These are phyloP conservation scores for Capitella teleta DNA, from an alignment of 1,140 invertebrate genomes.

Conservation along the genomic window DNA sequence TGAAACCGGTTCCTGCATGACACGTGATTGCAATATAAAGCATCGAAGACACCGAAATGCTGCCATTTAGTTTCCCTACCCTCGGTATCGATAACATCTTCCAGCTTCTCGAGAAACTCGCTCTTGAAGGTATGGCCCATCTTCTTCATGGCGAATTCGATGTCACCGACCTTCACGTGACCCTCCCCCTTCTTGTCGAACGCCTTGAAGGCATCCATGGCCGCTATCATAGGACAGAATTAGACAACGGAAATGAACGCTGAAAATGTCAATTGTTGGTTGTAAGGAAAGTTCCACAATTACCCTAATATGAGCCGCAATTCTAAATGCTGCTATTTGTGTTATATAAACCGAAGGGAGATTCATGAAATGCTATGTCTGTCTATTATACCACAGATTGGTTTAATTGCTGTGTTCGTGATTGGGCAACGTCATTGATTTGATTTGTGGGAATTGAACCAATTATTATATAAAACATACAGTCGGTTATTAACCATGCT, in stretches of 20 bases:
- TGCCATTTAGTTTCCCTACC: conserved; percentile 18
- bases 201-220: conserved; percentile 29
- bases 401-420: background rate
- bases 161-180: conserved; percentile 17
- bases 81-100: conserved; percentile 38
- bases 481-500: too few species aligned
- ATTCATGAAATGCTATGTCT: background rate
- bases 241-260: background rate
- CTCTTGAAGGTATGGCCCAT: conserved; percentile 35
- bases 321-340: background rate
- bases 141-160: conserved; percentile 27
- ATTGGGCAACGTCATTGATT: too few species aligned
- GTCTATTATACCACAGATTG: background rate
- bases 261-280: background rate
- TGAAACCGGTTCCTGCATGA: conserved; percentile 20
- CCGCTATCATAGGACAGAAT: conserved; percentile 22
- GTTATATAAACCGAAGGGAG: background rate
- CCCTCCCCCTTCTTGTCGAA: conserved; percentile 37
- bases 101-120: conserved; percentile 37
- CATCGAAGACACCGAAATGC: background rate
- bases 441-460: too few species aligned
- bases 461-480: too few species aligned
- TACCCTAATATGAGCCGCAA: background rate
- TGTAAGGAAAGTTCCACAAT: background rate
- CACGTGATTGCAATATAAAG: background rate